Conservation (phyloP, 2,888 invertebrate genomes). For the Cosmopolites sordidus region DNA sequence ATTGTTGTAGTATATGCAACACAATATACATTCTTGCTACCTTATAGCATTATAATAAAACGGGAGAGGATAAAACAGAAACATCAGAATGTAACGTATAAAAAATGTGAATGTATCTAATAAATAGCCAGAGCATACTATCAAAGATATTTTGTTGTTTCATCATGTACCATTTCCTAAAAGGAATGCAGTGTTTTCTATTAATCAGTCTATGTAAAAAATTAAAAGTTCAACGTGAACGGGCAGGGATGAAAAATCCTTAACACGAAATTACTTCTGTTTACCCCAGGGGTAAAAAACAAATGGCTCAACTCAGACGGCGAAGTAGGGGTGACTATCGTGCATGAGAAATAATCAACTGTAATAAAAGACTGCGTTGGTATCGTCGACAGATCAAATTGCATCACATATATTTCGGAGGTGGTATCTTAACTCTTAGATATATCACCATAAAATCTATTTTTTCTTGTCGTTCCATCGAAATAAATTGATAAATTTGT, state of each 20-base stretch:
- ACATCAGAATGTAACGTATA: too few relatives aligned
- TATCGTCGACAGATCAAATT: constrained; percentile 33
- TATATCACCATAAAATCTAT: too few relatives aligned
- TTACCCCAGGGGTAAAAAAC: constrained; percentile 36
- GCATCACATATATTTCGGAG: constrained; percentile 23
- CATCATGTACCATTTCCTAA: too few relatives aligned
- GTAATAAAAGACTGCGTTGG: constrained; percentile 31
- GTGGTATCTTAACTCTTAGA: background rate
- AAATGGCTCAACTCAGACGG: constrained; percentile 30
- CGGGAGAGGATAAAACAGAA: too few relatives aligned
- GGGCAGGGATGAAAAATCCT: constrained; percentile 36
- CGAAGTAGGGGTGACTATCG: constrained; percentile 29
- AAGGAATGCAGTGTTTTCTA: background rate
- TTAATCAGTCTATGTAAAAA: constrained; percentile 4
- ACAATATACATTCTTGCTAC: too few relatives aligned
- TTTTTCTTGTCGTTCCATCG: too few relatives aligned
- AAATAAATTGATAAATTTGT: too few relatives aligned
- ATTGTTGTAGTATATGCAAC: too few relatives aligned
- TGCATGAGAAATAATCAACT: constrained; percentile 32
- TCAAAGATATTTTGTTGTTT: too few relatives aligned
- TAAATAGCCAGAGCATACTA: too few relatives aligned
- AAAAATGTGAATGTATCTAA: too few relatives aligned
- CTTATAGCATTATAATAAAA: too few relatives aligned
- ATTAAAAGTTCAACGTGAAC: constrained; percentile 1
- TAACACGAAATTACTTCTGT: constrained; percentile 37